phyloP scores from a whole-genome alignment of 2,888 invertebrate species.

The Gasteruption jaculator region DNA sequence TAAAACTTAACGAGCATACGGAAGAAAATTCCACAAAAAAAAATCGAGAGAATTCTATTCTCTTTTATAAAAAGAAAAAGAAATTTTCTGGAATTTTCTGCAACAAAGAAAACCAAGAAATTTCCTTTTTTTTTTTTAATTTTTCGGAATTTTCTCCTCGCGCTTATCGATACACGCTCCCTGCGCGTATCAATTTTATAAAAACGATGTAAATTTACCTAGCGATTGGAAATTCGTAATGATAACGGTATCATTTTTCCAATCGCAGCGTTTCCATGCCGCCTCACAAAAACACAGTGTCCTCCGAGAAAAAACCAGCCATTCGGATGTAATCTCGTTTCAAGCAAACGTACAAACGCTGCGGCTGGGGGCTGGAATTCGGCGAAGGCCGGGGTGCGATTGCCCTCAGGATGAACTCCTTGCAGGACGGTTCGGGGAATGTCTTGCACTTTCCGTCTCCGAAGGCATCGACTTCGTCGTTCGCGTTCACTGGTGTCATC shows the following conservation, averaged over 20 bases:
- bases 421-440: constrained; percentile 58
- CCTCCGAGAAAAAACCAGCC: constrained; percentile 76
- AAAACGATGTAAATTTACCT: too few species aligned
- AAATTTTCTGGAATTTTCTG: not conserved
- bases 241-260: too few species aligned
- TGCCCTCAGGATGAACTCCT: constrained; percentile 65
- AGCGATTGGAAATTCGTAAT: too few species aligned
- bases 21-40: too few species aligned
- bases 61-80: not conserved
- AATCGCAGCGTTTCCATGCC: not conserved
- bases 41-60: too few species aligned
- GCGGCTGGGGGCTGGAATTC: constrained; percentile 61
- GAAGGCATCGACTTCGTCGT: constrained; percentile 32
- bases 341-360: constrained; percentile 67
- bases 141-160: too few species aligned
- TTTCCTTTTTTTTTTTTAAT: constrained; percentile 1
- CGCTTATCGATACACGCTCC: not conserved
- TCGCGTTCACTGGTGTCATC: constrained; percentile 44
- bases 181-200: constrained; percentile 6
- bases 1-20: too few species aligned
- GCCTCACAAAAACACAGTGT: constrained; percentile 62
- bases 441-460: constrained; percentile 39
- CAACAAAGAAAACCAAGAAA: not conserved
- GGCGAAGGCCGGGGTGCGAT: constrained; percentile 59
- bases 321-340: constrained; percentile 66